Evolutionary conservation across 1,140 invertebrate genomes (phyloP).

Genomic region (Drosophila sulfurigaster): DNA sequence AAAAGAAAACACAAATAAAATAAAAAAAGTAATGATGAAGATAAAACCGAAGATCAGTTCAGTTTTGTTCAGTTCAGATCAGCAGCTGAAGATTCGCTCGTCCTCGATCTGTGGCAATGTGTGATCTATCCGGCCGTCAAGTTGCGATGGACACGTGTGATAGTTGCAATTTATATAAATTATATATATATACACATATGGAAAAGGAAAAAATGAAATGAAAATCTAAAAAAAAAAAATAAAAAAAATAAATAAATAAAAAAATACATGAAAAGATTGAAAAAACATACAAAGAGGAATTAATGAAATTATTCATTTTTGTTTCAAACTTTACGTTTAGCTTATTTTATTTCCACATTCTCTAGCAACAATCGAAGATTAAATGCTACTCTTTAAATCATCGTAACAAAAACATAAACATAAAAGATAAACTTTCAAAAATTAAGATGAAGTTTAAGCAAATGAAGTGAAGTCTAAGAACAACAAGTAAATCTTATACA

Average conservation of each 20-base stretch:
- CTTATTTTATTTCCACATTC: slow-evolving; percentile 62
- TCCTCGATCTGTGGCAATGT: slow-evolving; percentile 73
- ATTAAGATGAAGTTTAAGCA: slow-evolving; percentile 50
- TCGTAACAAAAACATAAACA: slow-evolving; percentile 44
- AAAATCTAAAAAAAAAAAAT: slow-evolving; percentile 42
- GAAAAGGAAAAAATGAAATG: slow-evolving; percentile 44
- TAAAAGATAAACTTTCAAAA: slow-evolving; percentile 30
- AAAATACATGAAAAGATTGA: background rate
- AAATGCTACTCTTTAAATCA: slow-evolving; percentile 69
- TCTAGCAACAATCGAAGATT: slow-evolving; percentile 80
- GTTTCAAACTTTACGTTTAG: slow-evolving; percentile 53
- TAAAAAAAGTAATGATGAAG: slow-evolving; percentile 20
- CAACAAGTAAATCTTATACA: slow-evolving; percentile 32
- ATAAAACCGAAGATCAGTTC: slow-evolving; percentile 32
- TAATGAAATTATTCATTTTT: slow-evolving; percentile 61
- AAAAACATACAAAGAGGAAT: slow-evolving; percentile 32
- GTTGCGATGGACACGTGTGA: slow-evolving; percentile 73
- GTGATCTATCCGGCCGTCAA: slow-evolving; percentile 61
- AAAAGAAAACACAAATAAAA: slow-evolving; percentile 39
- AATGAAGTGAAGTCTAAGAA: slow-evolving; percentile 52
- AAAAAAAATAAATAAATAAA: slow-evolving; percentile 36
- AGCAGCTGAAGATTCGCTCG: slow-evolving; percentile 67
- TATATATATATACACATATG: slow-evolving; percentile 73
- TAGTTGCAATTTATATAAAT: slow-evolving; percentile 84
- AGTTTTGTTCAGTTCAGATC: slow-evolving; percentile 56